Conservation (phyloP, 2,888 invertebrate genomes). For the Xanthorhoe spadicearia region DNA sequence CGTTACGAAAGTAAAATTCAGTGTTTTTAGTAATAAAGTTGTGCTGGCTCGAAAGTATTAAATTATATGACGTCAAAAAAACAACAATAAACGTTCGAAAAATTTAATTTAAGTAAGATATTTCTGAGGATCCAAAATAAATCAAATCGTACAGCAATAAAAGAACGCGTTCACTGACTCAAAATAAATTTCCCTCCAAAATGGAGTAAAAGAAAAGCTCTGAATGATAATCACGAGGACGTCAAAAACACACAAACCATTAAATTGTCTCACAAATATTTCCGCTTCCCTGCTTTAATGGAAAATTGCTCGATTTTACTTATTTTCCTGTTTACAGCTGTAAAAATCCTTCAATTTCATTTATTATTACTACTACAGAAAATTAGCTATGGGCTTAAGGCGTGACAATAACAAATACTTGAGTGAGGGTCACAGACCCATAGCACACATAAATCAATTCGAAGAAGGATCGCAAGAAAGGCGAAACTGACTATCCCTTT, state of each 20-base stretch:
- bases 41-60: too few species aligned
- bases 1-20: conserved; percentile 1
- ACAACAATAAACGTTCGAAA: too few species aligned
- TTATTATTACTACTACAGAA: neutral
- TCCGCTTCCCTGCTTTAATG: neutral
- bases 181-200: neutral
- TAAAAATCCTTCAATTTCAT: neutral
- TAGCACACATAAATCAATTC: too few species aligned
- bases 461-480: too few species aligned
- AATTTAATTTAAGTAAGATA: too few species aligned
- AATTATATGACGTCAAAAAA: too few species aligned
- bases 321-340: conserved; percentile 13
- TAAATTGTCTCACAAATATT: neutral
- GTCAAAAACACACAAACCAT: conserved; percentile 6
- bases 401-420: too few species aligned
- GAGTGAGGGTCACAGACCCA: too few species aligned
- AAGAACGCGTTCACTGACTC: neutral
- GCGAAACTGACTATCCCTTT: too few species aligned
- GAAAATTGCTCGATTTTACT: neutral
- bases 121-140: neutral
- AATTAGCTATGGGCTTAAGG: too few species aligned
- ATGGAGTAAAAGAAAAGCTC: neutral
- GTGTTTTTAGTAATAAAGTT: neutral
- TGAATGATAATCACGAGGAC: neutral
- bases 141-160: neutral